These are phyloP conservation scores for Rhineura floridana DNA, from an alignment of 2,113 vertebrate species.

Conservation along the genomic window DNA sequence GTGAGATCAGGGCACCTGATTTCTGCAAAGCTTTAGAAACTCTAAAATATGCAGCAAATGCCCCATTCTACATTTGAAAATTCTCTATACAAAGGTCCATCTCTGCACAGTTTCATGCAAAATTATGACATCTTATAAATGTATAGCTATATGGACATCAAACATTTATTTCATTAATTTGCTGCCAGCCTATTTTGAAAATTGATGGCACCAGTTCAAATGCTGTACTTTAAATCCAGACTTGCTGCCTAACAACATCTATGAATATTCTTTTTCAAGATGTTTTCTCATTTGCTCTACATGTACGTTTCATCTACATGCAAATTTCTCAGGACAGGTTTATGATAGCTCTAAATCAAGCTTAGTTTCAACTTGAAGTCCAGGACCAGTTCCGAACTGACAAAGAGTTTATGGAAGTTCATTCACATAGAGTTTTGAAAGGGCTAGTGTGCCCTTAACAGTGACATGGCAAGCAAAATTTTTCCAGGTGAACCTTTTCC, in stretches of 20 bases:
- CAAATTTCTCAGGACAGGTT: conserved; percentile 11
- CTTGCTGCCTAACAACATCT: not conserved
- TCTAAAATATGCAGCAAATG: not conserved
- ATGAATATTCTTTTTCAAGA: not conserved
- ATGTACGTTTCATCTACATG: conserved; percentile 24
- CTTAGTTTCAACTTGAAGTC: not conserved
- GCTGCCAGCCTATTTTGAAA: not conserved
- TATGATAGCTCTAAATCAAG: conserved; percentile 23
- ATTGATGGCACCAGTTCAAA: conserved; percentile 14
- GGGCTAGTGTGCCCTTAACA: not conserved
- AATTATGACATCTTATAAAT: not conserved
- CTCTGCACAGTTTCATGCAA: not conserved
- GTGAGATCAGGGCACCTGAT: not conserved
- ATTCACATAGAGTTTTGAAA: not conserved
- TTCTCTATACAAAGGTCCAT: not conserved
- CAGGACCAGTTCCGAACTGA: not conserved
- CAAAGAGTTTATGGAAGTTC: not conserved
- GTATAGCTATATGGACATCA: not conserved
- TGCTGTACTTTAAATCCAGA: not conserved
- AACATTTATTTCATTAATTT: conserved; percentile 24
- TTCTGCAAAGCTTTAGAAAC: not conserved
- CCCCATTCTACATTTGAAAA: not conserved
- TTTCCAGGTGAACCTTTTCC: not conserved
- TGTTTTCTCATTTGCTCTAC: conserved; percentile 19
- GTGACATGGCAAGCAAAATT: not conserved